Conservation (phyloP, 1,140 invertebrate species). For the Tribolium madens region DNA sequence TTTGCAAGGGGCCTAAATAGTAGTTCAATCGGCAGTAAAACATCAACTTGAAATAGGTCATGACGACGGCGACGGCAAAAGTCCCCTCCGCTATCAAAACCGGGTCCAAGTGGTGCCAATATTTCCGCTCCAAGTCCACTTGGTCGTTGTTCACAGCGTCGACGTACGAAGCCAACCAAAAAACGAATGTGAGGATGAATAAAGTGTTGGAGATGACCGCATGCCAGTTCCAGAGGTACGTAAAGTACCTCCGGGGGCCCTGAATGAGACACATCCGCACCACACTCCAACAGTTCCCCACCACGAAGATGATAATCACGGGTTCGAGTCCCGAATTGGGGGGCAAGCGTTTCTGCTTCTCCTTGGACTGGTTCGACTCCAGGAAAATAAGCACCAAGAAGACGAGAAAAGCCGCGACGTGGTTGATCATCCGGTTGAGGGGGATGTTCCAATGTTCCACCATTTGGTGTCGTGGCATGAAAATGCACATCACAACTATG, state of each 20-base stretch:
- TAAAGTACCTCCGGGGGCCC: conserved; percentile 68
- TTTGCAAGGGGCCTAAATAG: conserved; percentile 73
- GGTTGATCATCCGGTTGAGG: conserved; percentile 72
- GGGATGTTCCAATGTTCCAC: conserved; percentile 68
- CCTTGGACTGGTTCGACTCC: conserved; percentile 71
- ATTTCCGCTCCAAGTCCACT: conserved; percentile 71
- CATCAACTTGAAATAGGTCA: conserved; percentile 73
- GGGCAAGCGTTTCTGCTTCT: conserved; percentile 68
- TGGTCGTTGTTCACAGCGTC: conserved; percentile 66
- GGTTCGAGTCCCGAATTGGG: conserved; percentile 68
- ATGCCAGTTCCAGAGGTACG: conserved; percentile 69
- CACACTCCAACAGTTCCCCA: conserved; percentile 66
- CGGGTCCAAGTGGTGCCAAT: conserved; percentile 79
- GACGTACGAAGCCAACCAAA: conserved; percentile 67
- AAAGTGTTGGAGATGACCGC: conserved; percentile 67
- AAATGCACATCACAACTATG: conserved; percentile 65
- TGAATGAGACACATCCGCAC: conserved; percentile 68
- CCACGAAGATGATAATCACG: conserved; percentile 66
- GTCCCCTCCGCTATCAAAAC: conserved; percentile 79
- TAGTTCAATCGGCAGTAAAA: conserved; percentile 71
- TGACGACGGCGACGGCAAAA: conserved; percentile 79
- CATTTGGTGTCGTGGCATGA: conserved; percentile 64
- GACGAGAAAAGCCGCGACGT: conserved; percentile 72
- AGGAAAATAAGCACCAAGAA: conserved; percentile 74
- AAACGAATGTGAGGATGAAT: conserved; percentile 68